Evolutionary conservation across 2,113 vertebrate species (phyloP).

Genomic region (Phainopepla nitens): DNA sequence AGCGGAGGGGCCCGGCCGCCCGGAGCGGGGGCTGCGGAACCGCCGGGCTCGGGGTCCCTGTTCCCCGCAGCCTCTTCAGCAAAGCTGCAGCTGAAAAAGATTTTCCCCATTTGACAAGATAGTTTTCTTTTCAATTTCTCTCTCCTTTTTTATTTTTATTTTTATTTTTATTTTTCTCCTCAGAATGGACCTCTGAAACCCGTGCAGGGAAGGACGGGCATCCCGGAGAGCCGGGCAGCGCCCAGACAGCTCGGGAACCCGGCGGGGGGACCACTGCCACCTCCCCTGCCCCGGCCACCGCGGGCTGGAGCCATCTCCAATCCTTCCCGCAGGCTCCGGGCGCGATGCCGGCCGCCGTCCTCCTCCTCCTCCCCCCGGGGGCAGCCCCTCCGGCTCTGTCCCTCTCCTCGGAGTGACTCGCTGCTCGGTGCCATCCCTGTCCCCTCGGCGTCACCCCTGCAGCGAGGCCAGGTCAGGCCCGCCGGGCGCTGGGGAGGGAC

Average conservation of each 20-base stretch:
- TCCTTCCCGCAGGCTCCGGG: background rate
- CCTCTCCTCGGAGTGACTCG: background rate
- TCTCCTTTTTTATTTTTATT: no score
- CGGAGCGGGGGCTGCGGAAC: background rate
- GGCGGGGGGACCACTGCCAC: background rate
- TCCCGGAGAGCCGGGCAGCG: no score
- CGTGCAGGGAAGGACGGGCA: rapidly evolving
- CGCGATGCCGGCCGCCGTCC: background rate
- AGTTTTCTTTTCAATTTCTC: background rate
- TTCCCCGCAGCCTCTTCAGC: background rate
- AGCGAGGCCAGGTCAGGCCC: background rate
- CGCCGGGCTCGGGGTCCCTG: background rate
- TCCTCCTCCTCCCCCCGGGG: background rate
- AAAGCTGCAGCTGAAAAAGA: background rate
- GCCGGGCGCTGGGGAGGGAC: background rate
- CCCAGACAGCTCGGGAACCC: rapidly evolving
- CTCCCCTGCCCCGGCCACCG: background rate
- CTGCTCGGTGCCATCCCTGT: background rate
- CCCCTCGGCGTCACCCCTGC: background rate
- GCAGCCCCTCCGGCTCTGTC: background rate
- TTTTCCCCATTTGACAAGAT: background rate
- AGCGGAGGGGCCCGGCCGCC: no score
- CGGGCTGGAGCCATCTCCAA: background rate
- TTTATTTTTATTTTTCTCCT: background rate
- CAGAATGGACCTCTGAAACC: background rate